Base-by-base conservation (phyloP, 2,888 invertebrate species). In the Magallana nippona region DNA sequence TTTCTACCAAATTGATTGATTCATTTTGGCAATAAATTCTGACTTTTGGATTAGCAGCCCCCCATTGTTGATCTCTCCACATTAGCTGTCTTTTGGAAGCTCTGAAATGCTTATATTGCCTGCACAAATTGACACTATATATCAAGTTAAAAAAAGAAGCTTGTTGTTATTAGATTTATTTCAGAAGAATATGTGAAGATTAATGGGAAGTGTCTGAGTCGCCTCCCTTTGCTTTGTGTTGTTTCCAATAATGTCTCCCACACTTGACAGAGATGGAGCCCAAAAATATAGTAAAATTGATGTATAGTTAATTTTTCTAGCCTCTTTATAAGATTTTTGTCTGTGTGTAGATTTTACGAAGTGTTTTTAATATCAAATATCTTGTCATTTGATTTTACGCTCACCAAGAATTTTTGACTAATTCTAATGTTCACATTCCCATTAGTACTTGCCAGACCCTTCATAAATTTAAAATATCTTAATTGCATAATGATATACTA, bases 1-100 rank as follows among this genome's bases (percentile, higher is more conserved):
- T 71, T 71, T 71, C 71, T 27, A 22, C 71, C 71, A 71, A 71
- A 71, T 71, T 71, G 71, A 71, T 71, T 71, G 71, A 71, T 71
- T 71, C 71, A 71, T 32, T 71, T 71, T 27, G 71, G 32, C 71
- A 22, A 71, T 71, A 71, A 71, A 71, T 71, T 71, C 71, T 32
- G 71, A 71, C 71, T 71, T 71, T 71, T 71, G 71, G 32, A 71
- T 71, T 71, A 71, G 71, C 27, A 32, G 71, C 71, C 71, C 71
- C 63, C 71, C 22, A 71, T 71, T 71, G 71, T 71, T 71, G 71
- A 71, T 71, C 71, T 32, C 71, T 71, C 71, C 71, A 71, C 71
- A 71, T 71, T 71, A 71, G 71, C 71, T 71, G 71, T 71, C 71
- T 71, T 71, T 32, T 32, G 13, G 71, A 71, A 22, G 27, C 22